phyloP scores from a whole-genome alignment of 2,888 invertebrate species.

The Cerastoderma edule region DNA sequence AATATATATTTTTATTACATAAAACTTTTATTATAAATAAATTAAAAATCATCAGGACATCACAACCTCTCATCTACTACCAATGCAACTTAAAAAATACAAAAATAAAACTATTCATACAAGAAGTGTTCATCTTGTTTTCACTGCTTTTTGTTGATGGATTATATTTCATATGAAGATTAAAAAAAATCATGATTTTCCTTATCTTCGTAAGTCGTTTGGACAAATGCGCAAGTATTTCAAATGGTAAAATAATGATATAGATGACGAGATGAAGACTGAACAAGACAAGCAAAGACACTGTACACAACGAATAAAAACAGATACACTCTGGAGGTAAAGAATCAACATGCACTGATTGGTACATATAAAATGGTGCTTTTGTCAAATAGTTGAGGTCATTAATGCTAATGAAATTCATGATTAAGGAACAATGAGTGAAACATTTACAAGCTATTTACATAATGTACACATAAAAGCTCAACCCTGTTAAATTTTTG shows the following conservation, averaged over 20 bases:
- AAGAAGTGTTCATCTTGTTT: background rate
- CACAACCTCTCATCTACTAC: slow-evolving; percentile 14
- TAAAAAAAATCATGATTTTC: slow-evolving; percentile 12
- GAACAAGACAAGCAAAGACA: background rate
- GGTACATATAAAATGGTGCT: background rate
- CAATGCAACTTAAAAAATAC: slow-evolving; percentile 2
- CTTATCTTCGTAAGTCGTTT: slow-evolving; percentile 7
- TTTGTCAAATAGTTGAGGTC: no score
- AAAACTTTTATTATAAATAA: slow-evolving; percentile 27
- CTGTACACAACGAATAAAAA: background rate
- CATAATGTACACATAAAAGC: slow-evolving; percentile 8
- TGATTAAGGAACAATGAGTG: background rate
- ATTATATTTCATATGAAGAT: background rate
- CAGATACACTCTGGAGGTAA: slow-evolving; percentile 2
- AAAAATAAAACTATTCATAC: background rate
- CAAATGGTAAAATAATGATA: background rate
- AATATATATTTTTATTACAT: slow-evolving; percentile 22
- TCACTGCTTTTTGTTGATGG: background rate
- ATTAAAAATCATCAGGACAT: slow-evolving; percentile 20
- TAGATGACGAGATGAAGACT: background rate
- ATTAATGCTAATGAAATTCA: slow-evolving; percentile 6
- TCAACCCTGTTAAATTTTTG: slow-evolving; percentile 11
- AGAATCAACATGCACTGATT: slow-evolving; percentile 23
- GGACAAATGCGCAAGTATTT: slow-evolving; percentile 10
- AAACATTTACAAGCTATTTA: slow-evolving; percentile 12